Percentiles rank a stretch among this genome's conserved stretches.
Evolutionary conservation across 2,888 invertebrate species (phyloP).

Genomic region (Hydroisotoma schaefferi): DNA sequence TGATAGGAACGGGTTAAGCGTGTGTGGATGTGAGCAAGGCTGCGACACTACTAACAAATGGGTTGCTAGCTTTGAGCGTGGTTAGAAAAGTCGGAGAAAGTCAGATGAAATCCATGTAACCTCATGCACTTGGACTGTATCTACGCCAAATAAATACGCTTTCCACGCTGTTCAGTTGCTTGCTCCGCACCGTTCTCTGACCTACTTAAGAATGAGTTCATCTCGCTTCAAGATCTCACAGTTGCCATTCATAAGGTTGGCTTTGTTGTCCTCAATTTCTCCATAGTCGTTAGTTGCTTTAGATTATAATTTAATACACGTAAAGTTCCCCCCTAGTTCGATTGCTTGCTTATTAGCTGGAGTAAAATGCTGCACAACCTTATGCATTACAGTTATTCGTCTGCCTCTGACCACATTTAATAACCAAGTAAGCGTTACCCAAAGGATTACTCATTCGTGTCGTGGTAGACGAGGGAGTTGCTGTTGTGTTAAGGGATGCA

Average conservation of each 20-base stretch:
- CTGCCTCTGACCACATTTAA: no score
- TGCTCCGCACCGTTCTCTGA: constrained; percentile 33
- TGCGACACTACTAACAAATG: constrained; percentile 22
- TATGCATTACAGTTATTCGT: no score
- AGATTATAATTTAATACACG: no score
- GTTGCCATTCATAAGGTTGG: constrained; percentile 41
- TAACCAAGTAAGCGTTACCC: no score
- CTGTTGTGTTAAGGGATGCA: no score
- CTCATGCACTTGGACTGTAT: neutral
- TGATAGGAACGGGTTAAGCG: constrained; percentile 11
- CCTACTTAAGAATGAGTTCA: constrained; percentile 49
- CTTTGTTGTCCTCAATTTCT: constrained; percentile 29
- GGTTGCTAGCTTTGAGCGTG: constrained; percentile 4
- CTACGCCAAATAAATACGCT: no score
- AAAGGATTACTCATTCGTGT: no score
- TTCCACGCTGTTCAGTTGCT: neutral
- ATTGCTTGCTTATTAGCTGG: no score
- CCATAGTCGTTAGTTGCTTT: no score
- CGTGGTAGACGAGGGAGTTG: no score
- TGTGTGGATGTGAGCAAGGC: constrained; percentile 28
- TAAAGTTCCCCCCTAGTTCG: no score
- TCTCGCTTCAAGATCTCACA: constrained; percentile 47
- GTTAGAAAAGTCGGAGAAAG: constrained; percentile 18
- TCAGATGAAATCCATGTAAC: neutral
- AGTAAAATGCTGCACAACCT: no score